These are phyloP conservation scores for Drosophila putrida DNA, from an alignment of 2,888 invertebrate species.

Conservation along the genomic window DNA sequence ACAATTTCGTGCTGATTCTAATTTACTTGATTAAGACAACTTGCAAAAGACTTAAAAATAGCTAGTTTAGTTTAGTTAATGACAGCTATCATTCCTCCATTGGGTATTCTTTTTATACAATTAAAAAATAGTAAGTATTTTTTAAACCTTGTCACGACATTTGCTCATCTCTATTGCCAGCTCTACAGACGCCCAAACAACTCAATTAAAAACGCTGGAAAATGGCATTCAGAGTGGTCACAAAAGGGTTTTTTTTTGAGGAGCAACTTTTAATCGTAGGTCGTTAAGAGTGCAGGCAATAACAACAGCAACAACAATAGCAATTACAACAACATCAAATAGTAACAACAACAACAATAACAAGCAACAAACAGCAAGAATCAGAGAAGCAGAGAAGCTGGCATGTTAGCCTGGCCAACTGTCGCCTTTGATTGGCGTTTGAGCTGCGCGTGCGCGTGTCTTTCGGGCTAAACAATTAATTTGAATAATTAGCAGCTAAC, in stretches of 20 bases:
- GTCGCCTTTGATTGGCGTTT: conserved; percentile 74
- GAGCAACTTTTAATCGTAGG: conserved; percentile 49
- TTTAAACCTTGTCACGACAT: conserved; percentile 7
- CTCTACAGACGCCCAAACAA: conserved; percentile 47
- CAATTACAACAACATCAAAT: conserved; percentile 10
- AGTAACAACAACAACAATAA: conserved; percentile 22
- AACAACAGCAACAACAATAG: conserved; percentile 17
- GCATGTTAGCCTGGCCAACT: conserved; percentile 35
- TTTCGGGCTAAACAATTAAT: conserved; percentile 78
- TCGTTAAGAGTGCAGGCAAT: conserved; percentile 41
- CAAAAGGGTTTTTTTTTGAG: conserved; percentile 33
- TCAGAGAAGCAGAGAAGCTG: background rate
- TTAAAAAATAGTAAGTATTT: background rate
- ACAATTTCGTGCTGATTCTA: no score
- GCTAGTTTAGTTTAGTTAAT: no score
- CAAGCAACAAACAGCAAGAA: no score
- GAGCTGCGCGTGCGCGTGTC: conserved; percentile 79
- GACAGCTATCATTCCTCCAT: no score
- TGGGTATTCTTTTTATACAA: background rate
- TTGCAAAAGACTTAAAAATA: no score
- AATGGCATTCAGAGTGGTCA: conserved; percentile 46
- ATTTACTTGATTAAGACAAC: no score
- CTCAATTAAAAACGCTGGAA: conserved; percentile 55
- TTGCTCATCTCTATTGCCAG: conserved; percentile 21
- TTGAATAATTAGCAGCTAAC: conserved; percentile 82